Base-by-base conservation (phyloP, 2,888 invertebrate genomes). In the Eucriotettix oculatus region DNA sequence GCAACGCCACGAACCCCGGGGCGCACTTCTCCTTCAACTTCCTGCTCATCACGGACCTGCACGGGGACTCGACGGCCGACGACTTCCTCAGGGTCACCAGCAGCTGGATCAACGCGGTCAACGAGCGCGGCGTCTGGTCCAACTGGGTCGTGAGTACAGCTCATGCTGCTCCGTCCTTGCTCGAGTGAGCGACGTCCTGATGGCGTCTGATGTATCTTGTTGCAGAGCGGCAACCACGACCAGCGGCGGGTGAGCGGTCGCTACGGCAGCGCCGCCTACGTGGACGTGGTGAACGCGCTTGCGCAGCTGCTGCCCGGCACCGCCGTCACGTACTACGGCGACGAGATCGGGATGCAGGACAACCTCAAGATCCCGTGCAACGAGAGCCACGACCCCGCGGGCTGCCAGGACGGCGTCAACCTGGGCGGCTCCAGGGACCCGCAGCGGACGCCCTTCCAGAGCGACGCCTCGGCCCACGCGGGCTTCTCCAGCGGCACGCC, bases 271-370 rank as follows among this genome's bases (percentile, higher is more conserved):
- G 77, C 81, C 60, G 75, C 85, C 66, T 29, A 29, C 29, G 81
- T 85, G 0, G 90, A 92, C 72, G 86, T 85, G 16, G 79, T 92
- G 68, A 88, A 90, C 69, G 90, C 93, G 86, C 71, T 96, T 59
- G 75, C 84, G 16, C 76, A 90, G 69, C 77, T 92, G 16, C 75
- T 95, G 58, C 93, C 92, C 1, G 95, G 95, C 53, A 81, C 90
- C 9, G 83, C 85, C 17, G 82, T 93, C 10, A 87, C 90, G 0
- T 95, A 95, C 69, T 89, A 94, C 76, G 90, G 89, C 5, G 89
- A 90, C 67, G 89, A 90, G 74, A 79, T 90, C 56, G 88, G 85
- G 0, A 83, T 87, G 82, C 70, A 75, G 64, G 80, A 87, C 68
- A 74, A 54, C 17, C 10, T 12, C 10, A 16, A 54, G 9, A 9